Evolutionary conservation across 2,888 invertebrate species (phyloP).

Genomic region (Philonicus albiceps): DNA sequence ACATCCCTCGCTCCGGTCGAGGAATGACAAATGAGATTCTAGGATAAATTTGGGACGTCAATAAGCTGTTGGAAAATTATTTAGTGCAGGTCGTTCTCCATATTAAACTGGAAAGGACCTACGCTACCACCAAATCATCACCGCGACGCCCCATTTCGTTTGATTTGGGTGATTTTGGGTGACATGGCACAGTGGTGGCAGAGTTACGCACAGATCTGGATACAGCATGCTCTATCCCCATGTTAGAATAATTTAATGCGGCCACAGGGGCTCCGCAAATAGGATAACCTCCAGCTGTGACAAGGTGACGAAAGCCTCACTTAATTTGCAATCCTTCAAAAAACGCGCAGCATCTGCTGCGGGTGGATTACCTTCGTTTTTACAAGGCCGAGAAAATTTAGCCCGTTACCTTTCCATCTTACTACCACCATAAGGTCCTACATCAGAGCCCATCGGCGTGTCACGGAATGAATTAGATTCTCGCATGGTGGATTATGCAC

Average conservation of each 20-base stretch:
- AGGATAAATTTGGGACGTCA: background rate
- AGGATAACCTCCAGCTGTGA: background rate
- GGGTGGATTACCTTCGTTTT: background rate
- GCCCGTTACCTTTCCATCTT: background rate
- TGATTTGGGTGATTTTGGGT: background rate
- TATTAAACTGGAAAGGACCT: background rate
- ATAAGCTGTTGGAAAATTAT: background rate
- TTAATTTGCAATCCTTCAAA: background rate
- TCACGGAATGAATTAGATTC: conserved; percentile 14
- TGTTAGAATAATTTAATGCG: background rate
- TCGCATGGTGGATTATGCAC: conserved; percentile 10
- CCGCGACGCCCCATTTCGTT: background rate
- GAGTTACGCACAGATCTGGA: background rate
- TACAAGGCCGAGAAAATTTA: background rate
- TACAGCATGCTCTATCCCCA: background rate
- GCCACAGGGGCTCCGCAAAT: background rate
- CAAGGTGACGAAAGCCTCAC: background rate
- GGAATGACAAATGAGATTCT: background rate
- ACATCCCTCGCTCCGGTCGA: background rate
- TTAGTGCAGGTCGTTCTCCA: background rate
- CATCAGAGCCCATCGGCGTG: background rate
- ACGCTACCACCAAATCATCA: background rate
- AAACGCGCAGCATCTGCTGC: background rate
- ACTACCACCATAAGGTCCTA: background rate
- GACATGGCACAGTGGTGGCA: background rate